Conservation (phyloP, 2,797 vertebrate species). For the Valencia hispanica region DNA sequence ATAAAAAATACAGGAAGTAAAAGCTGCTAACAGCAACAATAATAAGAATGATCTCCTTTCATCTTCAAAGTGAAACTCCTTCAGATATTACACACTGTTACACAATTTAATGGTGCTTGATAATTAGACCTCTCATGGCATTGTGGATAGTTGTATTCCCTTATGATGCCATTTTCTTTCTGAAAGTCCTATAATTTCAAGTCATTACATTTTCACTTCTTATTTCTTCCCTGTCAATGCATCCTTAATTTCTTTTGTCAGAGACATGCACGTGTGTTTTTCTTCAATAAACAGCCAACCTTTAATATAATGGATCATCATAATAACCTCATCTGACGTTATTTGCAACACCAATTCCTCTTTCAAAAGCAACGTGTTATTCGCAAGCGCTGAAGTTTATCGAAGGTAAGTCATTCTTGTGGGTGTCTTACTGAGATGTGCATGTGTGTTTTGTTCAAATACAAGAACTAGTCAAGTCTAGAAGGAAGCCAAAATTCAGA, state of each 20-base stretch:
- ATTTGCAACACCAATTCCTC: background rate
- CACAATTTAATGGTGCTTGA: conserved; percentile 3
- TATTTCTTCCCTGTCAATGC: background rate
- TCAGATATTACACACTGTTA: background rate
- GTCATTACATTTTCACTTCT: conserved; percentile 8
- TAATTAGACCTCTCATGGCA: background rate
- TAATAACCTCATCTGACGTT: background rate
- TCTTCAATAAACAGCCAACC: background rate
- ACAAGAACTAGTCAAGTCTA: background rate
- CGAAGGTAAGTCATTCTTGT: conserved; percentile 1
- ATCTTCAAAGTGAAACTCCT: conserved; percentile 4
- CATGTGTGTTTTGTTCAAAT: conserved; percentile 1
- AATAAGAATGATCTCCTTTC: background rate
- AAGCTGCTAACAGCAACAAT: background rate
- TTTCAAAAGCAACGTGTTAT: background rate
- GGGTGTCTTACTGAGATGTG: conserved; percentile 4
- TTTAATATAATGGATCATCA: background rate
- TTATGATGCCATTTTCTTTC: background rate
- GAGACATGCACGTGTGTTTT: background rate
- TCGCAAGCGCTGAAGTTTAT: background rate
- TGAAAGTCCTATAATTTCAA: conserved; percentile 14
- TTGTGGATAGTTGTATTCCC: background rate
- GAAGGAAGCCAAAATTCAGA: background rate
- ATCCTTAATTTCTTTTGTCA: conserved; percentile 1
- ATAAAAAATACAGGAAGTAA: background rate